phyloP scores from a whole-genome alignment of 2,113 vertebrate species.

The Zosterops pallidus region DNA sequence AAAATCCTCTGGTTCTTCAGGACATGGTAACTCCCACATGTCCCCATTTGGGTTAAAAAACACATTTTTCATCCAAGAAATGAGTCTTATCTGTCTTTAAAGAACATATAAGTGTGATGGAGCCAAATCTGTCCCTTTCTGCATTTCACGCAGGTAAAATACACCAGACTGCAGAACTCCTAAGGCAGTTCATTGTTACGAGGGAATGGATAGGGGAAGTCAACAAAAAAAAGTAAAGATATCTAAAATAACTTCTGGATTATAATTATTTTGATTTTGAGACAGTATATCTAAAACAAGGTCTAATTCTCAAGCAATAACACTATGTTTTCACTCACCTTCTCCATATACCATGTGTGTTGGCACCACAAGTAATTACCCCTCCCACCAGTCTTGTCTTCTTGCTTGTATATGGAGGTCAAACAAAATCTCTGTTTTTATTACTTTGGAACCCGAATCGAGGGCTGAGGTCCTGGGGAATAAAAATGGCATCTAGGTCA shows the following conservation, averaged over 20 bases:
- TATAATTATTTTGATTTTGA: background rate
- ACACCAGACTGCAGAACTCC: background rate
- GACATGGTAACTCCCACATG: background rate
- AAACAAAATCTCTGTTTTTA: background rate
- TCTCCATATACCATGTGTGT: background rate
- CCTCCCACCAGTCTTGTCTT: background rate
- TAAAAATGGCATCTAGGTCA: background rate
- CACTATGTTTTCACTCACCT: background rate
- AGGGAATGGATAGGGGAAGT: background rate
- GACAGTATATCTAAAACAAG: background rate
- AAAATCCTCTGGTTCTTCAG: background rate
- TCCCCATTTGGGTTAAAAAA: background rate
- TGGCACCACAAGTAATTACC: background rate
- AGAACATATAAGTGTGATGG: background rate
- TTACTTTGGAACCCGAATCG: background rate
- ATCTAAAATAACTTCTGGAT: background rate
- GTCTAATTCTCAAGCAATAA: background rate
- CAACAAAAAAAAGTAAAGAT: background rate
- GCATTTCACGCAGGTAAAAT: background rate
- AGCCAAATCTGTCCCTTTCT: background rate
- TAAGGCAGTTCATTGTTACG: background rate
- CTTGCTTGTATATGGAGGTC: background rate
- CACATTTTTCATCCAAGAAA: background rate
- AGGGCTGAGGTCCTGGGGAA: background rate
- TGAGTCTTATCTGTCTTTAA: background rate